phyloP scores from a whole-genome alignment of 2,797 vertebrate species.

The Characodon lateralis region DNA sequence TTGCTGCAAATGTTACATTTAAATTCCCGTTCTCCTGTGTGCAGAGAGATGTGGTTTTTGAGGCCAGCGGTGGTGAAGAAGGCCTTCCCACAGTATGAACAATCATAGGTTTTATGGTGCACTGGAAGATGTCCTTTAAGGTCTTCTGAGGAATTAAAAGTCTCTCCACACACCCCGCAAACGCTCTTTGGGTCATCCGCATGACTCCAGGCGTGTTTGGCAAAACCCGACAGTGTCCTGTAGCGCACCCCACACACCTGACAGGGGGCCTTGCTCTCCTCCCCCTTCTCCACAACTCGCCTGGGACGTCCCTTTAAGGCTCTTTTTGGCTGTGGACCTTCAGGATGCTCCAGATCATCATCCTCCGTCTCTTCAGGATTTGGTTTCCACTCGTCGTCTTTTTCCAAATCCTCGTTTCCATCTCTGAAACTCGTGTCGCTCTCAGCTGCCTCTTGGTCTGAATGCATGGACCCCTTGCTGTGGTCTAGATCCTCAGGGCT shows the following conservation, averaged over 20 bases:
- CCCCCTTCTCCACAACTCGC: accelerated
- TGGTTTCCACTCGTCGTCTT: constrained; percentile 37
- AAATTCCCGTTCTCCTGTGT: constrained; percentile 11
- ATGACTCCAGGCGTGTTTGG: constrained; percentile 57
- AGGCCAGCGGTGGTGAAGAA: constrained; percentile 34
- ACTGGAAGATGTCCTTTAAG: constrained; percentile 25
- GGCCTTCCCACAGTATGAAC: constrained; percentile 34
- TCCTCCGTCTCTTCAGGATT: background rate
- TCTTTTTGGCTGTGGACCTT: accelerated
- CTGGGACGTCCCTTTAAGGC: background rate
- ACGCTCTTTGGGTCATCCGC: background rate
- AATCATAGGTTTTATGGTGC: constrained; percentile 37
- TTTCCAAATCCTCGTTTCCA: background rate
- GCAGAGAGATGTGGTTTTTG: constrained; percentile 10
- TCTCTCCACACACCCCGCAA: constrained; percentile 44
- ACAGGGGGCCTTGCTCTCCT: constrained; percentile 12
- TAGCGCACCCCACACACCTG: constrained; percentile 41
- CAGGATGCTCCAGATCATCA: background rate
- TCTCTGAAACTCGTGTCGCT: background rate
- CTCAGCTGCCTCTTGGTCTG: accelerated
- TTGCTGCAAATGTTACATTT: constrained; percentile 44
- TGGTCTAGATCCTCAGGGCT: background rate
- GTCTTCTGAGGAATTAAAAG: background rate
- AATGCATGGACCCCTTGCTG: accelerated
- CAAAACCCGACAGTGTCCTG: constrained; percentile 13